Percentiles rank a stretch among this genome's conserved stretches.
These are phyloP conservation scores for Heterotis niloticus DNA, from an alignment of 2,113 vertebrate species.

Conservation along the genomic window DNA sequence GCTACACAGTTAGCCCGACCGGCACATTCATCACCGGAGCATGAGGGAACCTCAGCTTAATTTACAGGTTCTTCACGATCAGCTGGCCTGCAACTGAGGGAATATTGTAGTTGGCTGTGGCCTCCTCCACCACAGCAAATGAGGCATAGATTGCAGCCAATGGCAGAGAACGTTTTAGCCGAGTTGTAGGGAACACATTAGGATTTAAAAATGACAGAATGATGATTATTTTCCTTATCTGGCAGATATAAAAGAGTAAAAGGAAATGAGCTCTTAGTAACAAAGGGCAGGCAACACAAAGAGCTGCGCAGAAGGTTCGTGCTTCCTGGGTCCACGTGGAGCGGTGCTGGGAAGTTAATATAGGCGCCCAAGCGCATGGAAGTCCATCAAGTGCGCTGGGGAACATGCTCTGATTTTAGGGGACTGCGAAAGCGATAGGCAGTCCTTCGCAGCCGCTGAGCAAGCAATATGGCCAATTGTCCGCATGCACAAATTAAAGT, in stretches of 20 bases:
- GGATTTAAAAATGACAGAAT: conserved; percentile 28
- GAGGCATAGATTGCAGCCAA: conserved; percentile 33
- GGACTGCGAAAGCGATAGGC: background rate
- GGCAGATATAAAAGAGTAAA: background rate
- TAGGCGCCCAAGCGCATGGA: background rate
- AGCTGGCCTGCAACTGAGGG: conserved; percentile 34
- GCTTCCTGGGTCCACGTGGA: background rate
- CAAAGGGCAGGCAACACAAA: background rate
- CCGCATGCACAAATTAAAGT: background rate
- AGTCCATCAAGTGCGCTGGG: background rate
- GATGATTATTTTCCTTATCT: conserved; percentile 1
- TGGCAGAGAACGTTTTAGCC: conserved; percentile 38
- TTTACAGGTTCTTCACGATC: conserved; percentile 51
- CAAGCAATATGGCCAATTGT: background rate
- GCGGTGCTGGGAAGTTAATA: background rate
- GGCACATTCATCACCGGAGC: conserved; percentile 45
- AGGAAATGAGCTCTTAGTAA: background rate
- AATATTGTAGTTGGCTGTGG: conserved; percentile 54
- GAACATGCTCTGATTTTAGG: background rate
- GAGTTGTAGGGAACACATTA: conserved; percentile 40
- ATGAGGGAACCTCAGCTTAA: conserved; percentile 47
- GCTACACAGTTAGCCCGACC: conserved; percentile 45
- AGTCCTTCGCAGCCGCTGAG: background rate
- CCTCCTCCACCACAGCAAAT: conserved; percentile 32
- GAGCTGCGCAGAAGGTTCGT: conserved; percentile 2